A percentile compares a stretch with the other conserved stretches of the same genome.
These are phyloP conservation scores for Musca vetustissima DNA, from an alignment of 1,140 invertebrate genomes.

Conservation along the genomic window DNA sequence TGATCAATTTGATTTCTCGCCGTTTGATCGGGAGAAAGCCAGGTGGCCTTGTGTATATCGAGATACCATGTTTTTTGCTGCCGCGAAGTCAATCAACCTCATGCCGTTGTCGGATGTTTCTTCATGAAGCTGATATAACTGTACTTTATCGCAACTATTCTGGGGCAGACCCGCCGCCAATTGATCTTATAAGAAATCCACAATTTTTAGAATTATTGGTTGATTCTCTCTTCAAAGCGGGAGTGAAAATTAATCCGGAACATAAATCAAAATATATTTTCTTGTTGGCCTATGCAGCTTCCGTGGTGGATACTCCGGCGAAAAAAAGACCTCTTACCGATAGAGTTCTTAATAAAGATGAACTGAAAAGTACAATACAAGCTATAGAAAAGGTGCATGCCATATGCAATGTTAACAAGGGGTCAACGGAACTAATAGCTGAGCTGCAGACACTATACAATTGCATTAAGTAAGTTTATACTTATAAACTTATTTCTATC, in stretches of 20 bases:
- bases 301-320: slow-evolving; percentile 78
- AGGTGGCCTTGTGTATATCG: no score
- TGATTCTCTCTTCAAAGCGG: slow-evolving; percentile 90
- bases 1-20: no score
- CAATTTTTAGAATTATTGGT: slow-evolving; percentile 94
- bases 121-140: slow-evolving; percentile 94
- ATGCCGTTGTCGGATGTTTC: no score
- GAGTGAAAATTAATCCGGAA: slow-evolving; percentile 91
- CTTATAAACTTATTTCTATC: no score
- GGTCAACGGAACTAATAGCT: slow-evolving; percentile 88
- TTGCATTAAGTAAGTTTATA: slow-evolving; percentile 72
- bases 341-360: slow-evolving; percentile 74
- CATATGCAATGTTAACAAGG: slow-evolving; percentile 87
- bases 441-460: slow-evolving; percentile 89
- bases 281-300: slow-evolving; percentile 91
- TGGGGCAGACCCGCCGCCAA: slow-evolving; percentile 83
- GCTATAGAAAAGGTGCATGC: slow-evolving; percentile 93
- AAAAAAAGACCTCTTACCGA: slow-evolving; percentile 72
- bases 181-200: slow-evolving; percentile 90
- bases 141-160: slow-evolving; percentile 91
- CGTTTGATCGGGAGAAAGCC: no score
- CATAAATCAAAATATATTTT: slow-evolving; percentile 98
- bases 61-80: no score
- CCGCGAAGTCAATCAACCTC: no score
- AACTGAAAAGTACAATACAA: slow-evolving; percentile 86